Base-by-base conservation (phyloP, 2,797 vertebrate genomes). In the Lindbergichthys nudifrons region DNA sequence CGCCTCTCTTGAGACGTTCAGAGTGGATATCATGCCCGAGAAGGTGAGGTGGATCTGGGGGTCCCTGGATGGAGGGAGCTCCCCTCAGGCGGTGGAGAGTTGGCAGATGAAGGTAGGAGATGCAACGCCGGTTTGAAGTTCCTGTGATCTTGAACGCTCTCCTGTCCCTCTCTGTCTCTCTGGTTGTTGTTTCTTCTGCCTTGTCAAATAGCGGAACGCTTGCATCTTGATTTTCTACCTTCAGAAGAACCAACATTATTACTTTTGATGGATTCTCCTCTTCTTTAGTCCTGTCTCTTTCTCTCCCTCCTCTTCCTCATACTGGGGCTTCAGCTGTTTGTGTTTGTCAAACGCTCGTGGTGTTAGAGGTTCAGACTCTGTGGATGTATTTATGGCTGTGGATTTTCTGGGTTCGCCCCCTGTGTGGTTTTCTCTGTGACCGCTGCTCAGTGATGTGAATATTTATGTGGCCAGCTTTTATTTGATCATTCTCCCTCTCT, bases 91-190 rank as follows among this genome's bases (percentile, higher is more conserved):
- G 50, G n/a, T 66, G 71, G 73, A 73, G 68, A 78, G 70, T 61
- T 86, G 80, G 70, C 84, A 74, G 85, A 72, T 63, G 73, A 90
- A 92, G 92, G 88, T 92, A 92, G 88, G 92, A 87, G 77, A 82
- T 23, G 42, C 58, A 51, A 70, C 46, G 0, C 8, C 61, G 52
- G 60, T 52, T 79, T 81, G 51, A 81, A 53, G 54, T 80, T 73
- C 61, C 66, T 77, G 66, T 80, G 66, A 79, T 81, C 73, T 77
- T 52, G 23, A 76, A 66, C 68, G 66, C 83, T 83, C 79, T 85
- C 74, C 77, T 89, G 80, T 90, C 68, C 75, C 59, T 77, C 43
- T 64, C 61, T 88, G 70, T 84, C 77, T 21, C 71, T 80, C 41
- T 71, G 0, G 1, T 45, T 41, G 39, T 43, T 26, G 54, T 65